These are phyloP conservation scores for Anguilla obscura DNA, from an alignment of 2,797 vertebrate species.

Conservation along the genomic window DNA sequence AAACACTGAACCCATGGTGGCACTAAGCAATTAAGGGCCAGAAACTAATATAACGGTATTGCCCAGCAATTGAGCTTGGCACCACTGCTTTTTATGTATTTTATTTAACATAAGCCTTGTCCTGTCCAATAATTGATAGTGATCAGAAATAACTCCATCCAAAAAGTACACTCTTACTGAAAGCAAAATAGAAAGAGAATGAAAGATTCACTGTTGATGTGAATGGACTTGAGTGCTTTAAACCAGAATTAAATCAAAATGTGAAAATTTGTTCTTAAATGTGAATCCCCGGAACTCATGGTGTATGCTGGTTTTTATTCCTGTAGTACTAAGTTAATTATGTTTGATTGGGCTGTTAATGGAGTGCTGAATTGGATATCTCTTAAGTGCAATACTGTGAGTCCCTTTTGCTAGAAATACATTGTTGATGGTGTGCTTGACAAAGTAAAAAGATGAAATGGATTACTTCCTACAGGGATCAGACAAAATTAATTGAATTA, in stretches of 20 bases:
- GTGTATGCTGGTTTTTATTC: neutral
- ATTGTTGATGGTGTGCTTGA: neutral
- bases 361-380: neutral
- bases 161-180: neutral
- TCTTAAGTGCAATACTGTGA: neutral
- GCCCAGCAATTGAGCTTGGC: too few relatives aligned
- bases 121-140: too few relatives aligned
- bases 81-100: too few relatives aligned
- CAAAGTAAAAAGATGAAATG: neutral
- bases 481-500: neutral
- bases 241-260: neutral
- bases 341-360: neutral
- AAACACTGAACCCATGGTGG: too few relatives aligned
- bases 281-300: neutral
- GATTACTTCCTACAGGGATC: neutral
- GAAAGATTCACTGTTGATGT: neutral
- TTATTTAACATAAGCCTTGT: too few relatives aligned
- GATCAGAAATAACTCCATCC: too few relatives aligned
- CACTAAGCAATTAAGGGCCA: too few relatives aligned
- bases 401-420: neutral
- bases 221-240: neutral
- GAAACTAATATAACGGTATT: too few relatives aligned
- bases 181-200: neutral
- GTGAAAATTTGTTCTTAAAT: neutral
- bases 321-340: neutral